Evolutionary conservation across 2,797 vertebrate species (phyloP).

Genomic region (Rhynchonycteris naso): DNA sequence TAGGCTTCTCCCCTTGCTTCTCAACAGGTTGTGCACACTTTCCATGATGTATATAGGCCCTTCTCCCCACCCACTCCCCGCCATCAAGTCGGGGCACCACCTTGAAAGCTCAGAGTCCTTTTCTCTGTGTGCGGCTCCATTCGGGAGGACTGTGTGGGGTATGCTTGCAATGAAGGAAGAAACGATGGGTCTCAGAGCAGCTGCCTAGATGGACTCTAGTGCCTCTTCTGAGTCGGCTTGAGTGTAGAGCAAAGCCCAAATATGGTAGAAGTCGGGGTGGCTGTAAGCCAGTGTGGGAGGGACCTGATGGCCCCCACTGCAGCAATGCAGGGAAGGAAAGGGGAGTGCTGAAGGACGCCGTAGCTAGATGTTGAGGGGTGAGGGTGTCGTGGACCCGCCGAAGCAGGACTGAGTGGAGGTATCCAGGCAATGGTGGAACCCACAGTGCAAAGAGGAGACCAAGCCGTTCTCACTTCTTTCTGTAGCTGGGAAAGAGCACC

Average conservation of each 20-base stretch:
- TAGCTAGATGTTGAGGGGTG: not conserved
- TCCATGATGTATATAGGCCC: not conserved
- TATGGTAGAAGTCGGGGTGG: not conserved
- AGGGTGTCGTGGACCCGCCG: not conserved
- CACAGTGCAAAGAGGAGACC: not conserved
- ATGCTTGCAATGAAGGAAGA: not conserved
- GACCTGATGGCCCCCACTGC: not conserved
- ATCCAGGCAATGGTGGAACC: not conserved
- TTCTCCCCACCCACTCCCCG: too few species aligned
- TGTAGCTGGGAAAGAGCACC: not conserved
- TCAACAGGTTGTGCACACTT: not conserved
- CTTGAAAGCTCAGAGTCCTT: not conserved
- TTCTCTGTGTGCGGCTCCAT: not conserved
- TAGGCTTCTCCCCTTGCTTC: not conserved
- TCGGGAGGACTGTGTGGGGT: not conserved
- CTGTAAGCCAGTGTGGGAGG: not conserved
- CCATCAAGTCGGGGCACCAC: not conserved
- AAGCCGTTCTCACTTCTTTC: not conserved
- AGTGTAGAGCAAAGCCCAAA: not conserved
- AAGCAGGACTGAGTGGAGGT: not conserved
- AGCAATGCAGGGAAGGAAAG: not conserved
- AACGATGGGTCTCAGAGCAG: too few species aligned
- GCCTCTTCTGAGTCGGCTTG: not conserved
- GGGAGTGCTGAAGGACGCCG: fast-evolving
- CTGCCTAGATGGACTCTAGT: fast-evolving